Evolutionary conservation across 2,113 vertebrate genomes (phyloP).

Genomic region (Camelus bactrianus): DNA sequence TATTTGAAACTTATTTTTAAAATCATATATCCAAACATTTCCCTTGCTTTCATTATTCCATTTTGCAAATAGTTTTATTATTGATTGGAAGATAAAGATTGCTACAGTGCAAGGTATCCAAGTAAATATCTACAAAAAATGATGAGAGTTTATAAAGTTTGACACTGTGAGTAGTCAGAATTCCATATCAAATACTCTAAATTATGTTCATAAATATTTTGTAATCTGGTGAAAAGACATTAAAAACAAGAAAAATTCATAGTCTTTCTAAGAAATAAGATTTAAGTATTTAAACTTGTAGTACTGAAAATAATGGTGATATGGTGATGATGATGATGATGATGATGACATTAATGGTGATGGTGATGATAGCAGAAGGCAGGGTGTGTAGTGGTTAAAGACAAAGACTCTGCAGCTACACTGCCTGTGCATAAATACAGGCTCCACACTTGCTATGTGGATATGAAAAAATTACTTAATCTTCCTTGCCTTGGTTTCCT

Average conservation of each 20-base stretch:
- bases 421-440: background rate
- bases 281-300: background rate
- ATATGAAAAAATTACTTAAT: background rate
- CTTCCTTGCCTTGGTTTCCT: background rate
- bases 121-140: background rate
- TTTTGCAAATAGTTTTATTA: slow-evolving; percentile 49
- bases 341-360: background rate
- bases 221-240: background rate
- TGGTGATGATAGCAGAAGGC: background rate
- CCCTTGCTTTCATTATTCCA: background rate
- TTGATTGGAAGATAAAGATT: slow-evolving; percentile 18
- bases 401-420: background rate
- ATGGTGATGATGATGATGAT: no score
- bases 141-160: background rate
- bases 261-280: background rate
- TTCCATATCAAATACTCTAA: background rate
- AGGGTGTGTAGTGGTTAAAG: background rate
- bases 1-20: slow-evolving; percentile 56
- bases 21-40: background rate
- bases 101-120: background rate
- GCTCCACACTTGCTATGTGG: background rate
- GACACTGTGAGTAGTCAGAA: background rate
- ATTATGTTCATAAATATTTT: background rate
- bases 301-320: background rate
- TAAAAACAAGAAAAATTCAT: background rate